A percentile compares a stretch with the other conserved stretches of the same genome.
Evolutionary conservation across 2,113 vertebrate species (phyloP).

Genomic region (Melanerpes formicivorus): DNA sequence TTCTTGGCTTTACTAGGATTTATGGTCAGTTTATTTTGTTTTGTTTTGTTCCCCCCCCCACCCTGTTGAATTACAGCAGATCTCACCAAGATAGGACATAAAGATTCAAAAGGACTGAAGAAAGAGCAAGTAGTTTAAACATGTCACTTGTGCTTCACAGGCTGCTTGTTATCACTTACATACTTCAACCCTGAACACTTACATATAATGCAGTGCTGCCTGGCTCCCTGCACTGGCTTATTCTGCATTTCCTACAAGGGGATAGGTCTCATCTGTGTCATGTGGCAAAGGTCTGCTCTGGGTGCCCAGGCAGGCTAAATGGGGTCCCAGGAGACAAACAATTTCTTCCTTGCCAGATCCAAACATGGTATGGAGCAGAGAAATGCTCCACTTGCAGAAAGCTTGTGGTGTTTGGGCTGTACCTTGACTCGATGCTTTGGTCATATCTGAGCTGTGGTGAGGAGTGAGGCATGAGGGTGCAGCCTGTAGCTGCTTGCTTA

Average conservation of each 20-base stretch:
- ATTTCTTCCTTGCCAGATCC: neutral
- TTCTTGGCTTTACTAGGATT: neutral
- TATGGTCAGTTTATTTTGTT: neutral
- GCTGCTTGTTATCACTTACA: neutral
- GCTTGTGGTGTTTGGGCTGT: neutral
- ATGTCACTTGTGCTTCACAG: neutral
- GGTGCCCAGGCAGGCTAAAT: neutral
- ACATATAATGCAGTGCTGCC: neutral
- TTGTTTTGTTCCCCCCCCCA: neutral
- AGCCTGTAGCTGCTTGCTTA: neutral
- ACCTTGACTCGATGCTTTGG: neutral
- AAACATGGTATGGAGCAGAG: neutral
- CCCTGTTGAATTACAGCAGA: neutral
- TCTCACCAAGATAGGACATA: neutral
- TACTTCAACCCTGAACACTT: neutral
- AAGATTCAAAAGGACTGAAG: neutral
- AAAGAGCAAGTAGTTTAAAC: neutral
- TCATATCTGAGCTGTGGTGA: neutral
- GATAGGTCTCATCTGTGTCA: neutral
- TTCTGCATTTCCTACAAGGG: rapidly evolving
- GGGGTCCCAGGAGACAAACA: neutral
- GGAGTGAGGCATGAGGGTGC: neutral
- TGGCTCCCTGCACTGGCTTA: neutral
- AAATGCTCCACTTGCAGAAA: neutral
- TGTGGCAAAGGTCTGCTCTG: neutral